Percentiles rank a stretch among this genome's conserved stretches.
Evolutionary conservation across 2,797 vertebrate genomes (phyloP).

Genomic region (Linurgus olivaceus): DNA sequence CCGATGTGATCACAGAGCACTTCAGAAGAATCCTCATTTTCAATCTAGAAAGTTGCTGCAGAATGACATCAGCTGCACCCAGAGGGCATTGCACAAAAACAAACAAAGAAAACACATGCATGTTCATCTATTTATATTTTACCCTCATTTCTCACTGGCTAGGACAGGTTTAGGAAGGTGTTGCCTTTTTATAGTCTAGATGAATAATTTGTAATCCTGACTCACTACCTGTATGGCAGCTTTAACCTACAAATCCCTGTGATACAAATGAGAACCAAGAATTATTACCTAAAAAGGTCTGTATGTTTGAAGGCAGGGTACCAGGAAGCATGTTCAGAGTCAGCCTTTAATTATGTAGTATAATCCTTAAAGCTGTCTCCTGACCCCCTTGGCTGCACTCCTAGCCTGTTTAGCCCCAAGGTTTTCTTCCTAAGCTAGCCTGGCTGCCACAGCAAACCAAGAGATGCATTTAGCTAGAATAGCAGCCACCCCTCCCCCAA

Average conservation of each 20-base stretch:
- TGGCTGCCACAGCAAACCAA: slow-evolving; percentile 1
- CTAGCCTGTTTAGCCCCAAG: slow-evolving; percentile 12
- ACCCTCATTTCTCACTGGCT: not conserved
- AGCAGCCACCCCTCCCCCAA: slow-evolving; percentile 29
- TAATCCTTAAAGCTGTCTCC: slow-evolving; percentile 39
- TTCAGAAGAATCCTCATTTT: not conserved
- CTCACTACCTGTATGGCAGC: slow-evolving; percentile 30
- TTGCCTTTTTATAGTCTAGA: not conserved
- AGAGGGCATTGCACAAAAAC: not conserved
- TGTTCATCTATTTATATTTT: not conserved
- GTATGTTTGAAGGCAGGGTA: slow-evolving; percentile 11
- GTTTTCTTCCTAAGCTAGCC: not conserved
- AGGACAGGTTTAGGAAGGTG: not conserved
- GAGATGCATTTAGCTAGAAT: not conserved
- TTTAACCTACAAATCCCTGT: slow-evolving; percentile 10
- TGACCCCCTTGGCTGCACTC: slow-evolving; percentile 44
- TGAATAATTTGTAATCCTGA: slow-evolving; percentile 4
- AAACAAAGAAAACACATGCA: not conserved
- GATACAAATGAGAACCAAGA: slow-evolving; percentile 29
- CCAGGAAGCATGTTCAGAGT: slow-evolving; percentile 30
- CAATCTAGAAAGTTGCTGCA: not conserved
- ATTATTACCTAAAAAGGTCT: slow-evolving; percentile 43
- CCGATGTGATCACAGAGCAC: not conserved
- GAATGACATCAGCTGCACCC: not conserved
- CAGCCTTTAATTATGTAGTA: slow-evolving; percentile 49